These are phyloP conservation scores for Bathynomus jamesi DNA, from an alignment of 1,140 invertebrate genomes.

Conservation along the genomic window DNA sequence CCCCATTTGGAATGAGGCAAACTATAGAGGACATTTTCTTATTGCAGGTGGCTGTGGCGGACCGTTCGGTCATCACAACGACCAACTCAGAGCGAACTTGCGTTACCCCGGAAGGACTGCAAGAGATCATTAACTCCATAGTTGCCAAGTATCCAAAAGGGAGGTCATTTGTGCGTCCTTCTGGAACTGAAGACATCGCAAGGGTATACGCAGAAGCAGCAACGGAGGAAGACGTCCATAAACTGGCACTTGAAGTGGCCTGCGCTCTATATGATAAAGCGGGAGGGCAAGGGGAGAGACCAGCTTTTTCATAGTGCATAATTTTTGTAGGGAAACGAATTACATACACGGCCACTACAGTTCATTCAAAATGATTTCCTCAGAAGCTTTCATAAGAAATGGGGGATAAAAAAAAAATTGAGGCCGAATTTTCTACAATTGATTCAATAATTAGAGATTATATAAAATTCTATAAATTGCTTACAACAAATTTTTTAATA, in stretches of 20 bases:
- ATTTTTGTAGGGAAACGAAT: too few relatives aligned
- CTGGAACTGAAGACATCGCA: constrained; percentile 92
- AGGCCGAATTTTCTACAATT: too few relatives aligned
- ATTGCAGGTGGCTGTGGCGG: constrained; percentile 47
- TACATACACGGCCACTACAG: too few relatives aligned
- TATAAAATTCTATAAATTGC: too few relatives aligned
- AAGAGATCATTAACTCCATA: constrained; percentile 66
- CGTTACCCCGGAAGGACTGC: constrained; percentile 68
- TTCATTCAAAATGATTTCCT: too few relatives aligned
- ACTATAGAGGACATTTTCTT: too few relatives aligned
- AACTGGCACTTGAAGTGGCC: constrained; percentile 66
- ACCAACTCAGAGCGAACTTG: constrained; percentile 76
- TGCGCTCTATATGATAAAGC: constrained; percentile 56
- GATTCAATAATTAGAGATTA: too few relatives aligned
- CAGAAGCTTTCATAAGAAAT: too few relatives aligned
- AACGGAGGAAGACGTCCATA: constrained; percentile 60
- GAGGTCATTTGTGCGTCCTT: constrained; percentile 71
- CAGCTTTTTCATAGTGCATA: constrained; percentile 9
- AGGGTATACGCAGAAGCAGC: constrained; percentile 92
- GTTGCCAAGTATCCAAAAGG: constrained; percentile 61
- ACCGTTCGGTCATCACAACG: constrained; percentile 74
- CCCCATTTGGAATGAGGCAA: too few relatives aligned
- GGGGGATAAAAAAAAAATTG: too few relatives aligned
- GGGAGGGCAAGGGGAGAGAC: constrained; percentile 24
- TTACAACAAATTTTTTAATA: too few relatives aligned